Conservation (phyloP, 2,113 vertebrate genomes). For the Albula goreensis region DNA sequence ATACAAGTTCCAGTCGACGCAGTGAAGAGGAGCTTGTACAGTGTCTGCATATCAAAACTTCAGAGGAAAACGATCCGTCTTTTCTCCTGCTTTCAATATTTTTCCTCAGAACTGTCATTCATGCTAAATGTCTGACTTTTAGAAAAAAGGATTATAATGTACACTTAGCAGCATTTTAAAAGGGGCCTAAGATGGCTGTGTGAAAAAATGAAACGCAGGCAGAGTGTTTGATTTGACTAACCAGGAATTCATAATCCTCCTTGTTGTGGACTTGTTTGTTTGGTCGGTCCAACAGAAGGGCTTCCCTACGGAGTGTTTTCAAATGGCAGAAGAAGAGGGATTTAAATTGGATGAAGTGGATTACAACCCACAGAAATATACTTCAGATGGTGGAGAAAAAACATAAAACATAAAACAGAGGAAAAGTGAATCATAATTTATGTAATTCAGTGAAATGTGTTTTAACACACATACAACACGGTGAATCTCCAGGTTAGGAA, state of each 20-base stretch:
- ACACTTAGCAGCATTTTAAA: background rate
- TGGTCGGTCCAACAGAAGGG: background rate
- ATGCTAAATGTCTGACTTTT: background rate
- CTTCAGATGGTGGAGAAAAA: too few relatives aligned
- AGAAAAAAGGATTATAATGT: background rate
- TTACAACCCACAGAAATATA: too few relatives aligned
- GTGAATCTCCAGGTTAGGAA: too few relatives aligned
- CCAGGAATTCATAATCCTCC: background rate
- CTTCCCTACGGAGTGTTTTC: background rate
- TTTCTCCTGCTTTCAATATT: background rate
- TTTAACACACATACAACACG: too few relatives aligned
- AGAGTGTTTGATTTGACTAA: background rate
- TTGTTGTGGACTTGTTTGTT: background rate
- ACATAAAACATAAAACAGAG: too few relatives aligned
- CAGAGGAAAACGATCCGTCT: background rate
- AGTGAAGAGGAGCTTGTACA: too few relatives aligned
- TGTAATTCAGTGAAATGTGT: too few relatives aligned
- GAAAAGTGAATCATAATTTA: too few relatives aligned
- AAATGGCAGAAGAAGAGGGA: background rate
- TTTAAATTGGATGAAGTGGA: background rate
- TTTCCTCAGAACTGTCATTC: background rate
- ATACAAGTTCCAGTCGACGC: too few relatives aligned
- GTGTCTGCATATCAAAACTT: too few relatives aligned
- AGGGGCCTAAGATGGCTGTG: background rate
- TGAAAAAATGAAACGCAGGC: background rate